Evolutionary conservation across 2,888 invertebrate species (phyloP), one percentile per base, ranked within the genome.

Genomic region (Nephrotoma flavescens): DNA sequence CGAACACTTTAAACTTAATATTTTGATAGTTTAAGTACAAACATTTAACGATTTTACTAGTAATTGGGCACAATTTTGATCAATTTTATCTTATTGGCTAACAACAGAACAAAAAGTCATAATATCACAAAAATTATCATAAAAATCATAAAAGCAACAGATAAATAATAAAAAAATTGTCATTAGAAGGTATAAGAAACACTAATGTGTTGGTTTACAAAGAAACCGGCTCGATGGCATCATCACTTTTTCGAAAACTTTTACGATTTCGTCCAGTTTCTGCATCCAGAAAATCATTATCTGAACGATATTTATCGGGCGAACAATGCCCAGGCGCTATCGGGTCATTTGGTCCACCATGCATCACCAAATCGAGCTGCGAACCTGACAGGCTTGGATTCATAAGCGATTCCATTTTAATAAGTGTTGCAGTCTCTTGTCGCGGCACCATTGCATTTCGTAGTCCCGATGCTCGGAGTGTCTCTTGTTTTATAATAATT

Each of bases 401-500:
- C 86, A 91, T 89, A 45, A 91, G 88, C 87, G 90, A 89, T 88
- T 91, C 91, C 86, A 90, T 89, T 88, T 89, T 89, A 6, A 90
- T 89, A 45, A 91, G 90, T 87, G 89, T 89, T 12, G 89, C 87
- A 88, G 90, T 91, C 3, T 90, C 88, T 83, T 90, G 90, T 6
- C n/a, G 15, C n/a, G n/a, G 52, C 4, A 42, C 6, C 4, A 44
- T 6, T 41, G 12, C 42, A 84, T 42, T 41, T 4, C 84, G 84
- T 42, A 2, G 15, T 42, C 84, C 84, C 42, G 84, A 84, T 0
- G 95, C 95, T 71, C 95, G 92, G 87, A 93, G 90, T 6, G 95
- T 93, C 91, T 96, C 97, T 89, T 96, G 95, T 89, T 95, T 94
- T 87, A 97, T 95, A 88, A 98, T 97, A 90, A 98, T 96, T 91